phyloP scores from a whole-genome alignment of 2,888 invertebrate genomes.

The Arenicola marina region DNA sequence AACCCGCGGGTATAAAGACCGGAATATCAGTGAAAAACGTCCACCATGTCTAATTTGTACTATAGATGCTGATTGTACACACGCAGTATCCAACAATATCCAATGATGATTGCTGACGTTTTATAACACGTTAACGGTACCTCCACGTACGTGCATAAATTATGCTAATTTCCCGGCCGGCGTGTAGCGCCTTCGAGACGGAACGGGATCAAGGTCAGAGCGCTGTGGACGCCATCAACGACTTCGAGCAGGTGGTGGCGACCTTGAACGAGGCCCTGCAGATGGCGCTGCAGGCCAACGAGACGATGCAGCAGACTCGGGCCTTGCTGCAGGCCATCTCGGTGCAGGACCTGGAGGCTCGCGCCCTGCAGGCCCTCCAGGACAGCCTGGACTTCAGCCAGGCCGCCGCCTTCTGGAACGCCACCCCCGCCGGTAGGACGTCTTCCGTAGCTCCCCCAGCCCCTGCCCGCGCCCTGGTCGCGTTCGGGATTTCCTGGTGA shows the following conservation, averaged over 20 bases:
- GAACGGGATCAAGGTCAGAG: constrained; percentile 32
- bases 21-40: too few species aligned
- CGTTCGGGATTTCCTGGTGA: background rate
- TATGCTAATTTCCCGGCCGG: background rate
- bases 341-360: constrained; percentile 14
- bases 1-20: too few species aligned
- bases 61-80: too few species aligned
- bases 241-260: constrained; percentile 27
- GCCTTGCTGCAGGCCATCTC: constrained; percentile 9
- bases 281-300: constrained; percentile 28
- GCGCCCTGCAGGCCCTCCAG: constrained; percentile 15
- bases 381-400: background rate
- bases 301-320: constrained; percentile 25
- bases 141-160: too few species aligned
- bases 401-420: background rate
- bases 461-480: too few species aligned
- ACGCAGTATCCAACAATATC: too few species aligned
- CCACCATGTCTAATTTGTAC: too few species aligned
- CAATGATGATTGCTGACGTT: too few species aligned
- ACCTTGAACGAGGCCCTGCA: constrained; percentile 27
- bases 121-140: too few species aligned
- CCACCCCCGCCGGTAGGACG: background rate
- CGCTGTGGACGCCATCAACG: constrained; percentile 37
- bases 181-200: constrained; percentile 26
- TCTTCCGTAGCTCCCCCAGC: background rate